Percentiles rank a stretch among this genome's conserved stretches.
Evolutionary conservation across 2,113 vertebrate genomes (phyloP).

Genomic region (Xyrauchen texanus): DNA sequence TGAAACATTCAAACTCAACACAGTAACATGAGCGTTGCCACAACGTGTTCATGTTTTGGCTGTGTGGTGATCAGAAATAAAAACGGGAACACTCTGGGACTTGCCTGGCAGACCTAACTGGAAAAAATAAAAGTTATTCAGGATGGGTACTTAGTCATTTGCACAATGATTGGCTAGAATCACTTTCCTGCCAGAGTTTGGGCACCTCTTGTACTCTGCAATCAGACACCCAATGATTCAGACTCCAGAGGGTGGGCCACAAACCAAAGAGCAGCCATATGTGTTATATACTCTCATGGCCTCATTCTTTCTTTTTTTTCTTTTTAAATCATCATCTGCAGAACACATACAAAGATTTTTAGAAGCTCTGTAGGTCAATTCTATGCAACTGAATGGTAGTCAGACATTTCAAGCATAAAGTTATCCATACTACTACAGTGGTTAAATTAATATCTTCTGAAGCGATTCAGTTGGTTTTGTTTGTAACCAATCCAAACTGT

Average conservation of each 20-base stretch:
- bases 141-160: not conserved
- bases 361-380: too few species aligned
- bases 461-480: too few species aligned
- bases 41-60: constrained; percentile 17
- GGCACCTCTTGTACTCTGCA: not conserved
- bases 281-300: not conserved
- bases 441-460: too few species aligned
- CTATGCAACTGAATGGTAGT: too few species aligned
- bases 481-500: too few species aligned
- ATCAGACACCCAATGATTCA: not conserved
- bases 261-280: not conserved
- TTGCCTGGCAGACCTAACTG: constrained; percentile 2
- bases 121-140: constrained; percentile 12
- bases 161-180: not conserved
- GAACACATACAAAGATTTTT: not conserved
- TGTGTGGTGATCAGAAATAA: constrained; percentile 57
- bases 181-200: not conserved
- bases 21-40: constrained; percentile 1
- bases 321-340: not conserved
- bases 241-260: not conserved
- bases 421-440: too few species aligned
- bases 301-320: not conserved
- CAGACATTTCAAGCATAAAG: too few species aligned
- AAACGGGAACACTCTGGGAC: constrained; percentile 18
- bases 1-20: not conserved